Conservation (phyloP, 53 echinoderm and acorn worm genomes). For the Arbacia lixula region DNA sequence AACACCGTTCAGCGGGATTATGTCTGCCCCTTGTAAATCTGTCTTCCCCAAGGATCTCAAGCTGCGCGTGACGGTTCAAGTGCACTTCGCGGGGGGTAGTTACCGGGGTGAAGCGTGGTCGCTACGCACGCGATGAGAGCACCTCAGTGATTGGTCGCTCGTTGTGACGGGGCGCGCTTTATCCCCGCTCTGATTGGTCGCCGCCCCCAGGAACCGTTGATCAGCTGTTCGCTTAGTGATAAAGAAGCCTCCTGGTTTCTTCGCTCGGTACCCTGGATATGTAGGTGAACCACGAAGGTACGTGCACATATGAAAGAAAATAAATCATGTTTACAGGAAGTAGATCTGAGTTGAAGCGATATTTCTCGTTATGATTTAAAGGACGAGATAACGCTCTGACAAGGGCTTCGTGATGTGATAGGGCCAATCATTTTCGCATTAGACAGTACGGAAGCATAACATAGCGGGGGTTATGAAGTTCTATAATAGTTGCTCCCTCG, state of each 20-base stretch:
- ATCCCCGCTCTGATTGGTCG: constrained; percentile 2
- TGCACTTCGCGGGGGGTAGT: constrained; percentile 49
- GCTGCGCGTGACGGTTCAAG: constrained; percentile 44
- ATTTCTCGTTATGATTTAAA: constrained; percentile 29
- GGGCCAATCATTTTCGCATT: too few species aligned
- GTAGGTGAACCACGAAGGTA: constrained; percentile 8
- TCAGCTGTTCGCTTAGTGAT: constrained; percentile 46
- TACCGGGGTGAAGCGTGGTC: constrained; percentile 28
- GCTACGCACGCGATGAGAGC: constrained; percentile 16
- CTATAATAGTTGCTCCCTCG: too few species aligned
- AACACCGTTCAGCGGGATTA: too few species aligned
- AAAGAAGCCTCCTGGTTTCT: too few species aligned
- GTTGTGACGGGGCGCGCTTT: background rate
- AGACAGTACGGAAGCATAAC: too few species aligned
- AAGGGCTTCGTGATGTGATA: too few species aligned
- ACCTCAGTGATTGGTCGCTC: background rate
- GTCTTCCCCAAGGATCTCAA: constrained; percentile 7
- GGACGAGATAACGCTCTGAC: constrained; percentile 5
- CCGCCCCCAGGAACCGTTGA: background rate
- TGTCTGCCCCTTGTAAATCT: constrained; percentile 33
- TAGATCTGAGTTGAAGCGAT: constrained; percentile 21
- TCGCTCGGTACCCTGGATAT: constrained; percentile 15
- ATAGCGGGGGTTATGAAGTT: too few species aligned
- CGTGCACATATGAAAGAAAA: constrained; percentile 25
- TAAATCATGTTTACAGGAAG: constrained; percentile 40